These are phyloP conservation scores for Adelphocoris suturalis DNA, from an alignment of 2,888 invertebrate species.

Conservation along the genomic window DNA sequence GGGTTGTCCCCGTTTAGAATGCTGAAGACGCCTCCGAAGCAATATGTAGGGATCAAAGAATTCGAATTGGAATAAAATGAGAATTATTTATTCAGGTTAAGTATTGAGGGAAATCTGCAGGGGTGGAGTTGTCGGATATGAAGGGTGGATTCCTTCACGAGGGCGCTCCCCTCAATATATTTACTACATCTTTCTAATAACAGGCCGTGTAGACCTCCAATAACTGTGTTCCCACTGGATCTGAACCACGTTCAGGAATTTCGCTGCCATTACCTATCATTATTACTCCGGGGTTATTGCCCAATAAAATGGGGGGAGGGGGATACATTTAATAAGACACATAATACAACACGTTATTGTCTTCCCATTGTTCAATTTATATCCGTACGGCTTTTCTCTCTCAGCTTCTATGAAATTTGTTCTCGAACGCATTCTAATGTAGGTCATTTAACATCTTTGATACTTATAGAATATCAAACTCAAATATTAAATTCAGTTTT, in stretches of 20 bases:
- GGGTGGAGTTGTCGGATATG: constrained; percentile 66
- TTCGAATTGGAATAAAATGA: constrained; percentile 69
- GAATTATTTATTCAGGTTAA: constrained; percentile 71
- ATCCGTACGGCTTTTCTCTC: background rate
- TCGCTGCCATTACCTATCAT: constrained; percentile 66
- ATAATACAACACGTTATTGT: constrained; percentile 11
- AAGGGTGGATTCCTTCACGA: constrained; percentile 70
- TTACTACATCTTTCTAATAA: constrained; percentile 71
- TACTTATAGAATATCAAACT: too few species aligned
- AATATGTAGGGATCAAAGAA: constrained; percentile 61
- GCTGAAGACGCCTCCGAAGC: constrained; percentile 48
- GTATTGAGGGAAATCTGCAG: constrained; percentile 67
- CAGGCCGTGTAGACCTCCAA: constrained; percentile 70
- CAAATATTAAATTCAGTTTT: too few species aligned
- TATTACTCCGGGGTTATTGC: constrained; percentile 63
- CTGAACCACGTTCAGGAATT: constrained; percentile 66
- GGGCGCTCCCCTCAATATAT: constrained; percentile 66
- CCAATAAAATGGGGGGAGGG: constrained; percentile 46
- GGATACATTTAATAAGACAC: constrained; percentile 53
- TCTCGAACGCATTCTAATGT: too few species aligned
- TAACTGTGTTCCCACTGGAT: constrained; percentile 71
- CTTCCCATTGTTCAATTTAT: background rate
- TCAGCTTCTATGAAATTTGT: too few species aligned
- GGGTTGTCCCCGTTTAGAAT: constrained; percentile 47
- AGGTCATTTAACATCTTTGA: too few species aligned